Evolutionary conservation across 2,113 vertebrate species (phyloP), one percentile per base, ranked within the genome.

Genomic region (Hemicordylus capensis): DNA sequence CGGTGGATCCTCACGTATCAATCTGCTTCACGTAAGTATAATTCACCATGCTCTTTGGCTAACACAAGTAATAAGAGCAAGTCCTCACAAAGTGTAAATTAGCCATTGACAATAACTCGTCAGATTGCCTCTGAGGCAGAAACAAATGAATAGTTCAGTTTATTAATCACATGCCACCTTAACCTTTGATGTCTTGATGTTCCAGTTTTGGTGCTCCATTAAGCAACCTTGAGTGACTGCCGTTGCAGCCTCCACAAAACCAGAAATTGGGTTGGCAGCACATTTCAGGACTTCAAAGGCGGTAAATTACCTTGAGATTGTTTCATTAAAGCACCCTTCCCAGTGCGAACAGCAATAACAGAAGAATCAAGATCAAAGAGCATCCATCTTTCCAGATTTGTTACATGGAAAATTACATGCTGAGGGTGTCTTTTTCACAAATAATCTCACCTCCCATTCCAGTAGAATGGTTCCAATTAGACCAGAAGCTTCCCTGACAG

Each of bases 131-230:
- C 90, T 92, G 89, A 95, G 95, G 94, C 93, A 81, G 77, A 94
- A 94, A 95, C 94, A 89, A 93, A 94, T 94, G 90, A 92, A 90
- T 90, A 86, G 89, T 89, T 85, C 78, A 48, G 89, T 93, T 95
- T 94, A 92, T 96, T 97, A 95, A 95, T 94, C 92, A 95, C 87
- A 93, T 69, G 94, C 96, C 95, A 96, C 94, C 93, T 95, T 94
- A 91, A 88, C 90, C 95, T 97, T 97, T 97, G 96, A 97, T 95
- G 96, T 96, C 95, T 96, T 93, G 95, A 93, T 92, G 95, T 95
- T 96, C 96, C 94, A 93, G 96, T 96, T 95, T 93, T 96, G 95
- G 95, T 91, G 92, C 90, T 95, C 85, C 39, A 93, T 91, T 96
- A 95, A 93, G 93, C 94, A 93, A 87, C 75, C 90, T 90, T 82